Evolutionary conservation across 2,113 vertebrate genomes (phyloP).

Genomic region (Serilophus lunatus): DNA sequence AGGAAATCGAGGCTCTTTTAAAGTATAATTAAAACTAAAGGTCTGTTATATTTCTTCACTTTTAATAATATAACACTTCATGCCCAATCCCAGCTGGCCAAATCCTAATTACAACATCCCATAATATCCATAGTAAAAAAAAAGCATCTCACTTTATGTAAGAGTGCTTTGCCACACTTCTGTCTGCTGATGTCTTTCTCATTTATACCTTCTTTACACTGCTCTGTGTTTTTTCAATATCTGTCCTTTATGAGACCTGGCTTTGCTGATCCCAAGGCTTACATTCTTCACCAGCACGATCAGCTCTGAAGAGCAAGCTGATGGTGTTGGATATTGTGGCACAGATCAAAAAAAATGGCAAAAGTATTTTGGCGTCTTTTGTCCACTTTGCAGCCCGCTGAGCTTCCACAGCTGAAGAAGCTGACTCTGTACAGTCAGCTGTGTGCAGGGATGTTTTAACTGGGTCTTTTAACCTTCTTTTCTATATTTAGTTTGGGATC

Average conservation of each 20-base stretch:
- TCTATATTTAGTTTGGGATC: not conserved
- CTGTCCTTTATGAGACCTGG: not conserved
- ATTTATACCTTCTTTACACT: not conserved
- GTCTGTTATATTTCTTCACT: not conserved
- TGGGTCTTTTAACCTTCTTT: not conserved
- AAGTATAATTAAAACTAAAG: slow-evolving; percentile 24
- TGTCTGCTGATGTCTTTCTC: not conserved
- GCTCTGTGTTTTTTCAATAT: not conserved
- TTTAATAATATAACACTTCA: not conserved
- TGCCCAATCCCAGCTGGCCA: slow-evolving; percentile 17
- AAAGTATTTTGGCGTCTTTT: not conserved
- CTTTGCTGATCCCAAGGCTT: not conserved
- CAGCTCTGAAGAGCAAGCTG: not conserved
- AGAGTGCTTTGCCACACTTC: not conserved
- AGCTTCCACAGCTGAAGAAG: not conserved
- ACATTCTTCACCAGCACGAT: not conserved
- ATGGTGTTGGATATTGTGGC: not conserved
- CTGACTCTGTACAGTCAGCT: not conserved
- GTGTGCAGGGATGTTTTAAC: not conserved
- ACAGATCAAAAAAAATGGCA: not conserved
- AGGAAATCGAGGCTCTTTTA: not conserved
- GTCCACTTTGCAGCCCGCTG: not conserved
- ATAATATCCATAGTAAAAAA: slow-evolving; percentile 7
- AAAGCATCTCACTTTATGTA: not conserved
- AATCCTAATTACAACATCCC: slow-evolving; percentile 25